These are phyloP conservation scores for Sebastes vulpes DNA, from an alignment of 2,797 vertebrate genomes.

Conservation along the genomic window DNA sequence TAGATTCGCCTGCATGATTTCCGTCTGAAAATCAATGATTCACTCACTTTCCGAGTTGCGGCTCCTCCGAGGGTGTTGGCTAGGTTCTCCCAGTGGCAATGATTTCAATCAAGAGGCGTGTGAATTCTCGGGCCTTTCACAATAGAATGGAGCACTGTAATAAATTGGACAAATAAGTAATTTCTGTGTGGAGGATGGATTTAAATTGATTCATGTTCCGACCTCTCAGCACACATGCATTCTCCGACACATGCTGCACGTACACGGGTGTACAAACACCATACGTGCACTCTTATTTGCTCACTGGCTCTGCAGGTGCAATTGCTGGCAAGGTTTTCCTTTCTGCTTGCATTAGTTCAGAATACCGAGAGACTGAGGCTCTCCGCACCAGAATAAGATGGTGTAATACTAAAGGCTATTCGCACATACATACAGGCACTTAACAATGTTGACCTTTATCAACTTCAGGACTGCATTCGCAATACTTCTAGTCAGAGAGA, in stretches of 20 bases:
- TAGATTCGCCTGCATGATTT: slow-evolving; percentile 84
- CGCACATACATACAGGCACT: slow-evolving; percentile 32
- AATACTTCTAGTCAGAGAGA: slow-evolving; percentile 36
- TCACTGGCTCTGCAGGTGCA: slow-evolving; percentile 3
- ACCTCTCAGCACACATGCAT: slow-evolving; percentile 33
- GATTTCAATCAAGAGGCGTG: slow-evolving; percentile 79
- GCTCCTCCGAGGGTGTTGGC: slow-evolving; percentile 60
- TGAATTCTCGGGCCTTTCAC: slow-evolving; percentile 67
- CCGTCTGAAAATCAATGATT: slow-evolving; percentile 84
- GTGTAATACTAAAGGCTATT: slow-evolving; percentile 45
- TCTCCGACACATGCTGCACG: slow-evolving; percentile 17
- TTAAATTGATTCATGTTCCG: slow-evolving; percentile 76
- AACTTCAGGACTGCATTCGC: slow-evolving; percentile 41
- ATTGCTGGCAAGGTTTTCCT: slow-evolving; percentile 22
- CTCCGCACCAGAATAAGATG: not conserved
- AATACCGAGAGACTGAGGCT: not conserved
- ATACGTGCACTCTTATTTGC: not conserved
- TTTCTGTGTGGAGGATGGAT: slow-evolving; percentile 77
- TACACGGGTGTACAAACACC: slow-evolving; percentile 6
- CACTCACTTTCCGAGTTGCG: slow-evolving; percentile 68
- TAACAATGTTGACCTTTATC: slow-evolving; percentile 73
- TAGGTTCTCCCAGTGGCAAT: slow-evolving; percentile 72
- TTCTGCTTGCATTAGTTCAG: slow-evolving; percentile 27
- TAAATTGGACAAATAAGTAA: slow-evolving; percentile 84
- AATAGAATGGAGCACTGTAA: slow-evolving; percentile 70